phyloP scores from a whole-genome alignment of 2,113 vertebrate species.

The Mobula hypostoma region DNA sequence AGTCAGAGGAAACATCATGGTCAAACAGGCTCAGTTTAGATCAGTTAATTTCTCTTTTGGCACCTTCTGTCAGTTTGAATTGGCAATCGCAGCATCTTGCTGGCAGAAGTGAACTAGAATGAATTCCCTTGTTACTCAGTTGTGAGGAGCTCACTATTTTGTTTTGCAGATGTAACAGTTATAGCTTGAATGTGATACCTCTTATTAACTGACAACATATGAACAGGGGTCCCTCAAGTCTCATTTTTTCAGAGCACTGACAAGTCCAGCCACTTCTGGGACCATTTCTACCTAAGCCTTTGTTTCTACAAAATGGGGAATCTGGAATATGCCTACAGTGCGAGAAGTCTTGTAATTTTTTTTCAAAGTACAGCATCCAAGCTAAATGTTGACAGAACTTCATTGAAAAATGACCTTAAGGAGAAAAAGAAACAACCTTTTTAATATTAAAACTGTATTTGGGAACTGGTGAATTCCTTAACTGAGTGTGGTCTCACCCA shows the following conservation, averaged over 20 bases:
- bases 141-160: slow-evolving; percentile 8
- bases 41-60: slow-evolving; percentile 34
- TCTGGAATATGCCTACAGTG: neutral
- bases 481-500: neutral
- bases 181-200: slow-evolving; percentile 16
- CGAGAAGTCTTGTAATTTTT: neutral
- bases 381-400: neutral
- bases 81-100: neutral
- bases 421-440: neutral
- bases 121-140: slow-evolving; percentile 14
- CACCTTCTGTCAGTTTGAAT: slow-evolving; percentile 22
- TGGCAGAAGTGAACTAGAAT: neutral
- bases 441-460: neutral
- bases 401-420: neutral
- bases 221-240: neutral
- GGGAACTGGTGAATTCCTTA: neutral
- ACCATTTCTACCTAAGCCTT: neutral
- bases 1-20: slow-evolving; percentile 21
- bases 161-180: slow-evolving; percentile 23
- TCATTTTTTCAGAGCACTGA: slow-evolving; percentile 5
- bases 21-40: slow-evolving; percentile 23
- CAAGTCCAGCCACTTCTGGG: neutral
- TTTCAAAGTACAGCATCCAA: neutral
- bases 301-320: neutral
- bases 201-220: slow-evolving; percentile 19